phyloP scores from a whole-genome alignment of 2,888 invertebrate species.

The Xestobium rufovillosum region DNA sequence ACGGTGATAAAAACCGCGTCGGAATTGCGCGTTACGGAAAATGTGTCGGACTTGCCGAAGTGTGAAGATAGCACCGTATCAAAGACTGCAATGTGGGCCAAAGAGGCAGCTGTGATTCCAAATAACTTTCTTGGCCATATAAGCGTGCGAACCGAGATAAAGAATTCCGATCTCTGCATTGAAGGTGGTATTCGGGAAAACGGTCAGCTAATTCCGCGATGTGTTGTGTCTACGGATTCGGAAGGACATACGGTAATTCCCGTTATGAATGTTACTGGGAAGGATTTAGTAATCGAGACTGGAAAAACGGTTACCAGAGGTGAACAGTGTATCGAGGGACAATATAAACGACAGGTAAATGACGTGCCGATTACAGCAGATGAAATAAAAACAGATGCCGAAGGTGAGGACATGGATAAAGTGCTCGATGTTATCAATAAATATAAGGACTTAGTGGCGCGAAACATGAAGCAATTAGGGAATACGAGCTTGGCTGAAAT shows the following conservation, averaged over 20 bases:
- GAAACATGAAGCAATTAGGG: slow-evolving; percentile 4
- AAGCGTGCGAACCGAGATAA: no score
- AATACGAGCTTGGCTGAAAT: slow-evolving; percentile 3
- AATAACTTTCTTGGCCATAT: slow-evolving; percentile 11
- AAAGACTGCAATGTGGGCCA: slow-evolving; percentile 4
- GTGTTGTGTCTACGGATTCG: slow-evolving; percentile 3
- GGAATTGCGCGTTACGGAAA: slow-evolving; percentile 4
- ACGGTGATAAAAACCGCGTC: slow-evolving; percentile 7
- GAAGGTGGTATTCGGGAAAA: slow-evolving; percentile 4
- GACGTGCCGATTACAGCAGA: neutral
- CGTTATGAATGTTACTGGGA: neutral
- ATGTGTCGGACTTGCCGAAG: no score
- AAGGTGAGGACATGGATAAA: neutral
- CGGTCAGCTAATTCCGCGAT: slow-evolving; percentile 6
- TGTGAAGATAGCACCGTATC: neutral
- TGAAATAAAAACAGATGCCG: slow-evolving; percentile 4
- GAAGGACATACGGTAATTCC: slow-evolving; percentile 7
- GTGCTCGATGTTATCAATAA: slow-evolving; percentile 2
- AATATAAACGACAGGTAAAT: neutral
- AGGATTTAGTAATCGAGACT: neutral
- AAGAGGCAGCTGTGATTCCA: slow-evolving; percentile 7
- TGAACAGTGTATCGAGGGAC: neutral
- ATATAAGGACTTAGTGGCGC: slow-evolving; percentile 6
- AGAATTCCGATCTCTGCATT: no score
- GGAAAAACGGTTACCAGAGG: neutral